Evolutionary conservation across 2,797 vertebrate species (phyloP), one percentile per base, ranked within the genome.

Genomic region (Sebastes taczanowskii): DNA sequence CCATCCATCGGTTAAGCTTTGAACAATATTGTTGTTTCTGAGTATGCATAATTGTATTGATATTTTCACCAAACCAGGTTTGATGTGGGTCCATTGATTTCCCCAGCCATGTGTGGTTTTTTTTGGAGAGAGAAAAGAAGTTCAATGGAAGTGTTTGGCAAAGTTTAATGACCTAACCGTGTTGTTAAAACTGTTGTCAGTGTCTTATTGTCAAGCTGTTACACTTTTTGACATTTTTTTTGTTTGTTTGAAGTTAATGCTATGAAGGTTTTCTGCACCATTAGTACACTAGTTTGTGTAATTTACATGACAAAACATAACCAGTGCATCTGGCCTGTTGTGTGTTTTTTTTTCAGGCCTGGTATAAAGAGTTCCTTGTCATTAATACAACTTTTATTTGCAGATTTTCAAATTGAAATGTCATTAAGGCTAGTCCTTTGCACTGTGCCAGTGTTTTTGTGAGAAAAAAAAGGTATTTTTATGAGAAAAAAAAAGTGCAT

Each of bases 381-480:
- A 73, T 55, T 32, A 25, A 62, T 59, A 25, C 7, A 18, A 69
- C 4, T 53, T 75, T 35, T 22, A 64, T 63, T 78, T 61, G 14
- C 74, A 75, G 25, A 78, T 80, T 78, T 85, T 88, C 27, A 84
- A 65, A 69, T 66, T 79, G 20, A 86, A 83, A 80, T 82, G 34
- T 34, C 4, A 71, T 74, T 78, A 18, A 72, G 64, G 38, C 42
- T 61, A 34, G 23, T 59, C 27, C 7, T 78, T 82, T 81, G 56
- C 77, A 87, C 61, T 88, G 69, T 83, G 71, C 49, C 80, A 83
- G 32, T 84, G 65, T 89, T 87, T 84, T 85, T 86, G 76, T 64
- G 49, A 20, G 18, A 52, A 30, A 75, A 75, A 42, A 42, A 16
- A 27, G 14, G 38, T 69, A 62, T 90, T 94, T 89, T 82, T 89